A percentile compares a stretch with the other conserved stretches of the same genome.
Evolutionary conservation across 2,797 vertebrate genomes (phyloP).

Genomic region (Chromis chromis): DNA sequence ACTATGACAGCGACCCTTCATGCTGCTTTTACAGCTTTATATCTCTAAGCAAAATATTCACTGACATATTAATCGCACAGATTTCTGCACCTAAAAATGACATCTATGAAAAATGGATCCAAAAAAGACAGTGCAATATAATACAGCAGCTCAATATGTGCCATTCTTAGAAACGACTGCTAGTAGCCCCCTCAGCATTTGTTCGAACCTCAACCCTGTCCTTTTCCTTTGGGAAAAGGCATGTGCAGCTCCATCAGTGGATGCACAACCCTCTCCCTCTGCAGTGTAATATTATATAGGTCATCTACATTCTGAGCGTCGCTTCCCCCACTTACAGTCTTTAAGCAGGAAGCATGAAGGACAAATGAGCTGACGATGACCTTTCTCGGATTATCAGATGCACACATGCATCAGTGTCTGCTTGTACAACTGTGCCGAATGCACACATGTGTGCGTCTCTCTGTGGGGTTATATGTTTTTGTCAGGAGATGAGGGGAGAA

Average conservation of each 20-base stretch:
- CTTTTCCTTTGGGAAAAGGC: constrained; percentile 41
- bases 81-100: background rate
- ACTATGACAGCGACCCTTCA: background rate
- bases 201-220: constrained; percentile 43
- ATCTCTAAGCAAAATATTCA: background rate
- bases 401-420: constrained; percentile 60
- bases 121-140: constrained; percentile 4
- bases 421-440: constrained; percentile 18
- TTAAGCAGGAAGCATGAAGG: constrained; percentile 83
- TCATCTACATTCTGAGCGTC: constrained; percentile 80
- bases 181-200: constrained; percentile 42
- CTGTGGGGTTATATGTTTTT: constrained; percentile 23
- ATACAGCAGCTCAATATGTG: constrained; percentile 15
- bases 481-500: constrained; percentile 17
- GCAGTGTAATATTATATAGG: constrained; percentile 84
- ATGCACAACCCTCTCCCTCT: constrained; percentile 60
- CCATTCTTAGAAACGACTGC: constrained; percentile 11
- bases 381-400: constrained; percentile 74
- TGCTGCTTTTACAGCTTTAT: background rate
- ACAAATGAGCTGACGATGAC: constrained; percentile 79
- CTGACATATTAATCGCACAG: constrained; percentile 1
- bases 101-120: background rate
- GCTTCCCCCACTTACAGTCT: constrained; percentile 71
- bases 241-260: constrained; percentile 43
- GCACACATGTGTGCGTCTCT: constrained; percentile 16